These are phyloP conservation scores for Mugil cephalus DNA, from an alignment of 2,113 vertebrate genomes.

Conservation along the genomic window DNA sequence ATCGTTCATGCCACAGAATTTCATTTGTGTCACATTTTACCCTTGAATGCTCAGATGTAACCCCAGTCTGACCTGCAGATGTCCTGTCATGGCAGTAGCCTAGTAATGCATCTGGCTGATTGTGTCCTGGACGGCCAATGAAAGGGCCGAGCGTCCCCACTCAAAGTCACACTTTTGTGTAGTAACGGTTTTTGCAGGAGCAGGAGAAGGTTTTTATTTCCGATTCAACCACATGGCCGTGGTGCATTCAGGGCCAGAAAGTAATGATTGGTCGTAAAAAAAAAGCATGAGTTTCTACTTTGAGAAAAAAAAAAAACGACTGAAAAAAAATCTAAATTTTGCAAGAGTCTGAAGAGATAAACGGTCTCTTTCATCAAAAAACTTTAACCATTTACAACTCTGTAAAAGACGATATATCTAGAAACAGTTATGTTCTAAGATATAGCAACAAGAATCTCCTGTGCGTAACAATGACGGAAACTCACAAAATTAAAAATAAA, in stretches of 20 bases:
- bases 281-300: background rate
- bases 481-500: background rate
- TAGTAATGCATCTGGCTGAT: conserved; percentile 82
- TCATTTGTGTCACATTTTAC: conserved; percentile 39
- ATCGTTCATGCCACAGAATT: conserved; percentile 23
- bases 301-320: background rate
- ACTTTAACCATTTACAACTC: background rate
- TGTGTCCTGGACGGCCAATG: conserved; percentile 84
- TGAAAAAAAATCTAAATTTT: background rate
- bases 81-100: conserved; percentile 75
- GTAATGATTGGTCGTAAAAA: background rate
- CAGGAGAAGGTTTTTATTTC: background rate
- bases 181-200: conserved; percentile 9
- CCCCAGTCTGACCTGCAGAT: conserved; percentile 71
- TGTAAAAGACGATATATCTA: background rate
- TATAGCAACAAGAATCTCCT: background rate
- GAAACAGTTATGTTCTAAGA: background rate
- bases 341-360: background rate
- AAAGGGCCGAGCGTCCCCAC: conserved; percentile 74
- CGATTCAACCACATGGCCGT: conserved; percentile 1
- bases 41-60: conserved; percentile 39
- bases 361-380: background rate
- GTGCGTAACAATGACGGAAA: background rate
- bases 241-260: conserved; percentile 6
- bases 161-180: conserved; percentile 65